These are phyloP conservation scores for Caenorhabditis angaria DNA, from an alignment of 2,888 invertebrate genomes.

Conservation along the genomic window DNA sequence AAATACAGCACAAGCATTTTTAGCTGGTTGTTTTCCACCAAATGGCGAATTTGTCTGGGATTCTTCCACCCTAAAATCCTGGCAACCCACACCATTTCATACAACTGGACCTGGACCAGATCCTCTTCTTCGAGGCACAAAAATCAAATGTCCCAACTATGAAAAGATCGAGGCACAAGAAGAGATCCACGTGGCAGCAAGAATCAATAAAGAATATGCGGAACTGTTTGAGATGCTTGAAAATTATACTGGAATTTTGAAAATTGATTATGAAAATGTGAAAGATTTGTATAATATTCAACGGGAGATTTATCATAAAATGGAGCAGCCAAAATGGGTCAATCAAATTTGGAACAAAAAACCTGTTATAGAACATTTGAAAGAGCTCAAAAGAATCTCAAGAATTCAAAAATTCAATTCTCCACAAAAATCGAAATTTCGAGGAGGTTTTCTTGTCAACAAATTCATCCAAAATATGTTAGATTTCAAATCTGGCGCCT, in stretches of 20 bases:
- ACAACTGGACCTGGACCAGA: conserved; percentile 6
- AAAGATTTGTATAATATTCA: conserved; percentile 49
- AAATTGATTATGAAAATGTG: conserved; percentile 44
- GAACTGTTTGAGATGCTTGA: conserved; percentile 30
- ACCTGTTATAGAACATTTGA: conserved; percentile 40
- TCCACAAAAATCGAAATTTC: conserved; percentile 33
- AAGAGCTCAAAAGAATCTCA: conserved; percentile 39
- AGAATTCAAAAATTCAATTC: conserved; percentile 43
- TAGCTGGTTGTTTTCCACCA: conserved; percentile 81
- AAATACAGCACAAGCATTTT: conserved; percentile 85
- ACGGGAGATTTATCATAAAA: conserved; percentile 45
- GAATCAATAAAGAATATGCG: conserved; percentile 19
- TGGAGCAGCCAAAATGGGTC: conserved; percentile 47
- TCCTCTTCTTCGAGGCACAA: conserved; percentile 47
- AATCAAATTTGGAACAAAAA: conserved; percentile 37
- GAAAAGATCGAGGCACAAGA: conserved; percentile 17
- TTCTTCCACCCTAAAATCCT: conserved; percentile 30
- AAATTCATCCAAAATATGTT: conserved; percentile 34
- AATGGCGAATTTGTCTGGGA: conserved; percentile 39
- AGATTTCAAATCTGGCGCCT: conserved; percentile 18
- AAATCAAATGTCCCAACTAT: conserved; percentile 47
- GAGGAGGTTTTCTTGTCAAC: conserved; percentile 35
- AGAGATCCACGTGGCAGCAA: conserved; percentile 18
- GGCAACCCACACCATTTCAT: conserved; percentile 44
- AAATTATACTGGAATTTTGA: conserved; percentile 38